Evolutionary conservation across 35 echinoderm and acorn worm genomes (phyloP), one percentile per base, ranked within the genome.

Genomic region (Heliocidaris erythrogramma): DNA sequence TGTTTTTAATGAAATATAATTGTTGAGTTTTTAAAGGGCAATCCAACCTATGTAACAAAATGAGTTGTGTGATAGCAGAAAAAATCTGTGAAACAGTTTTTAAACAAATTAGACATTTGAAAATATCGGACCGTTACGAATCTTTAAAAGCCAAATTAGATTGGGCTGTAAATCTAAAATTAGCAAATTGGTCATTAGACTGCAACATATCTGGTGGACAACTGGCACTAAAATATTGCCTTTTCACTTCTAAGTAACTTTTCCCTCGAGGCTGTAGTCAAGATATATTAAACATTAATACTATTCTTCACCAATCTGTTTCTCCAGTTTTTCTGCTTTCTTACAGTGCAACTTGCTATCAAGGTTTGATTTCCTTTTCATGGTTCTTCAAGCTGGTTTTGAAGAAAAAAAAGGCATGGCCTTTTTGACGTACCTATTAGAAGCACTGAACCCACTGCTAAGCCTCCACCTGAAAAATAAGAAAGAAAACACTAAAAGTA

Each of bases 391-490:
- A 30, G 31, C 0, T 24, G n/a, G 35, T 86, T 86, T 86, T 32
- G 16, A 30, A 31, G 84, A 5, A 86, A 42, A 42, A 42, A 42
- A 42, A 3, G 35, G 35, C 35, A 42, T 42, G 35, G 3, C 35
- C 35, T 42, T 42, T 86, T 42, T 86, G n/a, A 86, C 60, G 94
- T 94, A 97, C 96, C 96, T 89, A 97, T 95, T 2, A 97, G 90
- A 24, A 97, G 88, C 29, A 96, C 95, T 47, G 96, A 86, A 53
- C 96, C 96, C 85, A 97, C 96, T 12, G 95, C 95, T 42, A 97
- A 16, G 85, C 96, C 96, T 18, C 96, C 96, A 92, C 96, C 96
- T 97, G 93, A 29, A 48, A 31, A 86, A 48, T 42, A 42, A 93
- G 96, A 91, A 91, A 29, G 49, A 50, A 48, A 42, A 50, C 13